Evolutionary conservation across 2,113 vertebrate genomes (phyloP), one percentile per base, ranked within the genome.

Genomic region (Perca fluviatilis): DNA sequence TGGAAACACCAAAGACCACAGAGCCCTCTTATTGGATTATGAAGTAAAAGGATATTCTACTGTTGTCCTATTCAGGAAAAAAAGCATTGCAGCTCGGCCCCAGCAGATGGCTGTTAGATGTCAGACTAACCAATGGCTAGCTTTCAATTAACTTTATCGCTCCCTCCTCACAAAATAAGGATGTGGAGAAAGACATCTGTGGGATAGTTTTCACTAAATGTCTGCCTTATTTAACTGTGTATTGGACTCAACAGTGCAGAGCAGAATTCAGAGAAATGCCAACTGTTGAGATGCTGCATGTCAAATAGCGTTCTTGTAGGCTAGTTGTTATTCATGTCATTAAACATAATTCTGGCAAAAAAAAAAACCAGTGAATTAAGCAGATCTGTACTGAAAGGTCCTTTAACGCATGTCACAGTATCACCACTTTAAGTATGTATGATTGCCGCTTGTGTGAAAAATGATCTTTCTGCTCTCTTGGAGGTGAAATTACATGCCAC

Each of bases 91-190:
- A 63, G 75, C 86, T 74, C 33, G 33, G 67, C 54, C 50, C 23
- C 40, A 68, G 82, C 92, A 92, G 87, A 92, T 91, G 90, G 83
- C 80, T 69, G 25, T 85, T 87, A 82, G 78, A 88, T 82, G 90
- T 87, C 74, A 67, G 80, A 62, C 50, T 63, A 76, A 83, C 88
- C 77, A 89, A 87, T 77, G 87, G 79, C 78, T 84, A 82, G 89
- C 89, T 91, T 91, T 92, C 87, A 89, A 89, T 88, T 84, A 91
- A 90, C 67, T 82, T 86, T 79, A 88, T 85, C 58, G 10, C 78
- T 84, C 60, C 70, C 77, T 79, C 27, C 79, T 82, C 73, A 19
- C 81, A 88, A 77, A 84, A 89, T 60, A 80, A 49, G 72, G 74
- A 53, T 86, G 78, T 88, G 74, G 79, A 60, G 63, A 67, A 70